Base-by-base conservation (phyloP, 2,113 vertebrate genomes). In the Taurulus bubalis region DNA sequence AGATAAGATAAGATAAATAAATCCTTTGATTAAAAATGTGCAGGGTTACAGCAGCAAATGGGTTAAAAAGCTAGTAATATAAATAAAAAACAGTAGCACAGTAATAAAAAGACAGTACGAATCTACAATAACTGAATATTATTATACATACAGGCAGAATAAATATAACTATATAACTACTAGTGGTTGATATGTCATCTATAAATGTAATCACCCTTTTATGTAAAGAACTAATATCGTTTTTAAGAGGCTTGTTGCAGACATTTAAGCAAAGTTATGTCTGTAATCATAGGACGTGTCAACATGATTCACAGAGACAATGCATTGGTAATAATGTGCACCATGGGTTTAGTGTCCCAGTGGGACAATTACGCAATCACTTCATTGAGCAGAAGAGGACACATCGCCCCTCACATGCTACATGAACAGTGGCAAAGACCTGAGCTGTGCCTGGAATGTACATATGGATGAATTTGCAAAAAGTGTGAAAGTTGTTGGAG, bases 401-500 rank as follows among this genome's bases (percentile, higher is more conserved):
- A n/a, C n/a, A 32, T 74, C 64, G n/a, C 32, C 32, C 22, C 65
- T 79, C 30, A 58, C 63, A 67, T 8, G 65, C 47, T 58, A 24
- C 55, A 32, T 30, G 6, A 84, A 77, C 69, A 82, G 60, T 85
- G 71, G 76, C 73, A 72, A 2, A 45, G 22, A 53, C 59, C 62
- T 3, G 3, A 64, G 53, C 51, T 82, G 76, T 38, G 7, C 28
- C 36, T 83, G 74, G 68, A 89, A 88, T 85, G 60, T 45, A 62
- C 70, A 86, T 40, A 75, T 68, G 56, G 69, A 16, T 72, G 45
- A 65, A 75, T 80, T 77, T 87, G n/a, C 69, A 9, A 65, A 42
- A 8, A 82, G 63, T 51, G 24, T 38, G 58, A 83, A 91, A 78
- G 66, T 82, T 72, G 40, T 78, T 71, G 84, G 84, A 89, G 77